Evolutionary conservation across 2,113 vertebrate genomes (phyloP).

Genomic region (Esox niger): DNA sequence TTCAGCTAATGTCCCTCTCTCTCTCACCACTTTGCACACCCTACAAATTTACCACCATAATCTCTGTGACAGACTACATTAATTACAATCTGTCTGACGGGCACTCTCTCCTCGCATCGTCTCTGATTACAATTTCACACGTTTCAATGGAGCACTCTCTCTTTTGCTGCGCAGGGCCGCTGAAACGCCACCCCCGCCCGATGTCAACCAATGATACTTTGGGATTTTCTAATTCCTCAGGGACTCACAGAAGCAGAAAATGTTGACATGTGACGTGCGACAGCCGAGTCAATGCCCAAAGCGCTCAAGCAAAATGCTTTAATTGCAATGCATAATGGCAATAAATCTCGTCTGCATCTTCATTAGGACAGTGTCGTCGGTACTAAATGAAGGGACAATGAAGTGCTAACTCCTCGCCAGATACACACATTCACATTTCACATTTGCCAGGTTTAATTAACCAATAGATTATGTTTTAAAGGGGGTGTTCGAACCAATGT

Average conservation of each 20-base stretch:
- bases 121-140: slow-evolving; percentile 98
- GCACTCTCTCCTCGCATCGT: slow-evolving; percentile 84
- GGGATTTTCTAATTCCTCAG: slow-evolving; percentile 74
- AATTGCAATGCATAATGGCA: slow-evolving; percentile 74
- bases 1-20: slow-evolving; percentile 71
- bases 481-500: slow-evolving; percentile 65
- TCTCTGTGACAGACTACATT: slow-evolving; percentile 89
- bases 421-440: slow-evolving; percentile 81
- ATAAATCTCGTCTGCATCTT: slow-evolving; percentile 68
- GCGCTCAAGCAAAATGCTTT: slow-evolving; percentile 67
- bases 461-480: slow-evolving; percentile 90
- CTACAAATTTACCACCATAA: slow-evolving; percentile 81
- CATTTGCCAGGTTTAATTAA: slow-evolving; percentile 90
- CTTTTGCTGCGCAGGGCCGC: slow-evolving; percentile 68
- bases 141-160: slow-evolving; percentile 86
- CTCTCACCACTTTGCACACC: slow-evolving; percentile 68
- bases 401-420: slow-evolving; percentile 78
- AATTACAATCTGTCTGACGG: slow-evolving; percentile 92
- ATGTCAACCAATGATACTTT: slow-evolving; percentile 81
- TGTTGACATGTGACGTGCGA: slow-evolving; percentile 74
- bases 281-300: slow-evolving; percentile 75
- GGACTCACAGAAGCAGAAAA: slow-evolving; percentile 73
- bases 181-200: slow-evolving; percentile 77
- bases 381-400: slow-evolving; percentile 71
- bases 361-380: slow-evolving; percentile 58